These are phyloP conservation scores for Matsumyia berberina DNA, from an alignment of 2,888 invertebrate species.

Conservation along the genomic window DNA sequence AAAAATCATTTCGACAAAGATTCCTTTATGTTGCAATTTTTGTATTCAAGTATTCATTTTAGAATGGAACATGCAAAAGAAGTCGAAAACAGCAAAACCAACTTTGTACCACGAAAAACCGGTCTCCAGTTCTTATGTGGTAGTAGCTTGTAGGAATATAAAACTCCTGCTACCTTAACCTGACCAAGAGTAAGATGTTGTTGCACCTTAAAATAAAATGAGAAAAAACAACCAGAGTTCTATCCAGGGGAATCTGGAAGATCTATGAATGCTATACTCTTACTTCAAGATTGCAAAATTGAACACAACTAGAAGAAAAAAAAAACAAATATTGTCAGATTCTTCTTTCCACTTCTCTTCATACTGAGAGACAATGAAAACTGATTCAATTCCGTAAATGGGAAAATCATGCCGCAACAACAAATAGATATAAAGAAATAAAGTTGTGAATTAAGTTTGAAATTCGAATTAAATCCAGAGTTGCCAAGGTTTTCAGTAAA, in stretches of 20 bases:
- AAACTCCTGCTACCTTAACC: slow-evolving; percentile 29
- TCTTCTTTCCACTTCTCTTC: slow-evolving; percentile 36
- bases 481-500: slow-evolving; percentile 25
- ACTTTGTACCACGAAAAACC: slow-evolving; percentile 56
- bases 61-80: slow-evolving; percentile 49
- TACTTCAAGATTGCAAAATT: slow-evolving; percentile 42
- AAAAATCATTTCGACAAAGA: slow-evolving; percentile 44
- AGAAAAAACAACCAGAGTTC: slow-evolving; percentile 5
- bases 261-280: slow-evolving; percentile 32
- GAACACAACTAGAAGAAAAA: slow-evolving; percentile 22
- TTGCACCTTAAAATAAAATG: slow-evolving; percentile 17
- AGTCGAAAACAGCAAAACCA: slow-evolving; percentile 66
- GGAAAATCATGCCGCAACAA: slow-evolving; percentile 53
- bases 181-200: background rate
- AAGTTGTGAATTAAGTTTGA: slow-evolving; percentile 58
- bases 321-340: slow-evolving; percentile 22
- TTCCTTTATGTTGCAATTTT: slow-evolving; percentile 45
- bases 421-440: slow-evolving; percentile 39
- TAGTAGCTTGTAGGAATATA: slow-evolving; percentile 34
- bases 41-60: slow-evolving; percentile 37
- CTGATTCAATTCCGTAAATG: slow-evolving; percentile 69
- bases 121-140: slow-evolving; percentile 49
- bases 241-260: slow-evolving; percentile 21
- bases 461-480: slow-evolving; percentile 63
- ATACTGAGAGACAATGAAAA: slow-evolving; percentile 58